phyloP scores from a whole-genome alignment of 2,797 vertebrate genomes.

The Gymnoscopelus microlampas region DNA sequence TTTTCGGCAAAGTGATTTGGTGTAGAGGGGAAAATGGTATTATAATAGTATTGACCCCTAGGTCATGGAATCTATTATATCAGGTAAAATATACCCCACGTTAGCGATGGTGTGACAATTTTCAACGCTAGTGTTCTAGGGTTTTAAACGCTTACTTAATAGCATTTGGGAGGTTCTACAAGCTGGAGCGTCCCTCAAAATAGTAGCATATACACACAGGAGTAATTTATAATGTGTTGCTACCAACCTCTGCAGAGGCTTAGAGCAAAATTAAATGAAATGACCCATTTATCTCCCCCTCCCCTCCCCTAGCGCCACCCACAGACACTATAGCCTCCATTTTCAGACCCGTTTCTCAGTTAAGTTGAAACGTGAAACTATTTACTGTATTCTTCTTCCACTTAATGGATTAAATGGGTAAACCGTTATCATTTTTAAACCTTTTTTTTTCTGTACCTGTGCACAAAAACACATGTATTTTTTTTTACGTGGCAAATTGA shows the following conservation, averaged over 20 bases:
- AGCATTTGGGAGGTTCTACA: background rate
- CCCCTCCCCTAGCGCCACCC: background rate
- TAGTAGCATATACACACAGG: background rate
- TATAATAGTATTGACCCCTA: too few species aligned
- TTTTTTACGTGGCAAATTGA: too few species aligned
- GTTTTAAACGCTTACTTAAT: too few species aligned
- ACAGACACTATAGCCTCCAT: background rate
- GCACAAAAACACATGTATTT: background rate
- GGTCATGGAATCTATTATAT: too few species aligned
- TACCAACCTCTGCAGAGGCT: background rate
- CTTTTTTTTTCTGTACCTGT: too few species aligned
- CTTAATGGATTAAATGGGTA: background rate
- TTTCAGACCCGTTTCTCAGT: slow-evolving; percentile 22
- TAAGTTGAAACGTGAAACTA: slow-evolving; percentile 6
- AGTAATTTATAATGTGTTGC: slow-evolving; percentile 8
- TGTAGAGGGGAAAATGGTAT: too few species aligned
- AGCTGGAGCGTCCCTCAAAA: slow-evolving; percentile 2
- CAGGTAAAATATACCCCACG: too few species aligned
- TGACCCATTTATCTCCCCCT: background rate
- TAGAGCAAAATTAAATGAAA: slow-evolving; percentile 9
- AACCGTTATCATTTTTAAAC: background rate
- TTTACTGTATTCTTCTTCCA: background rate
- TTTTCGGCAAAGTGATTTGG: too few species aligned
- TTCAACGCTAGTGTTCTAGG: too few species aligned
- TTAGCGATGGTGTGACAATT: too few species aligned